Base-by-base conservation (phyloP, 2,113 vertebrate genomes). In the Corythornis cristatus region DNA sequence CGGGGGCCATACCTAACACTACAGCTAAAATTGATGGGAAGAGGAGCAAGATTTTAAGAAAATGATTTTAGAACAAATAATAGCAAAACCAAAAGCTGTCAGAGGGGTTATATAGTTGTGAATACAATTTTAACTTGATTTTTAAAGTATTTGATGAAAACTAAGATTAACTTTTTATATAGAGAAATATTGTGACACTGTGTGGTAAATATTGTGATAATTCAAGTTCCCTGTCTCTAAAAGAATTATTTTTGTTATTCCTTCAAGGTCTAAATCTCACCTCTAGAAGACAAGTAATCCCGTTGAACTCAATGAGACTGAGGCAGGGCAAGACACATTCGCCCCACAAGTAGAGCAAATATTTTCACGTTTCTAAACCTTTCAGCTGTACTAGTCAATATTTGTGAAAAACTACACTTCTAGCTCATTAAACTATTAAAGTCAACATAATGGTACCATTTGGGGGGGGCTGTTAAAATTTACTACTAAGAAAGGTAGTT, bases 31-130 rank as follows among this genome's bases (percentile, higher is more conserved):
- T 26, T 10, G 25, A 53, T 48, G 81, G 80, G 40, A 87, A 95
- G 90, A 92, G 88, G 92, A 88, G 85, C 64, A 78, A 75, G 87
- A 46, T 80, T 80, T 84, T 88, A 93, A 73, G 88, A 88, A 78
- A 96, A 80, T 11, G 15, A 54, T 43, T 70, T 91, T 74, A 90
- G 82, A 95, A 91, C n/a, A 89, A 97, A 91, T 96, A 97, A 94
- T 96, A 98, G 97, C 97, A 96, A 96, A 97, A 97, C 97, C 96
- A 96, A 97, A 98, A 96, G 95, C 95, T 97, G 96, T 94, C 95
- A 97, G 95, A 96, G 92, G 93, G 75, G 56, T 88, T 94, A 95
- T 96, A 94, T 95, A 92, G 96, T 96, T 97, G 94, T 96, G 93
- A 93, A 96, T 96, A 95, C 87, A 89, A 91, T 95, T 93, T 95